Conservation (phyloP, 2,797 vertebrate species). For the Cynopterus sphinx region DNA sequence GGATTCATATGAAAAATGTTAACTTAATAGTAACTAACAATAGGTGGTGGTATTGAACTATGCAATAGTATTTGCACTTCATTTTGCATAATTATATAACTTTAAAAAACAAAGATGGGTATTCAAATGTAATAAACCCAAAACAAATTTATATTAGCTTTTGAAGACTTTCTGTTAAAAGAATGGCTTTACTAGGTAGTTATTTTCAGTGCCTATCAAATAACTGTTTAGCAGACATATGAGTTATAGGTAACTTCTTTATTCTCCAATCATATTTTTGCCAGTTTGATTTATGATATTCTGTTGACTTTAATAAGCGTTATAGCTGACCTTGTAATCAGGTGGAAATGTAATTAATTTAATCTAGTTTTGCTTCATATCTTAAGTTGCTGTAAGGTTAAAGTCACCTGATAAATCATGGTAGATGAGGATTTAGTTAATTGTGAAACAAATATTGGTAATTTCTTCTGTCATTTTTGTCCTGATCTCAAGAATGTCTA, state of each 20-base stretch:
- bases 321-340: constrained; percentile 25
- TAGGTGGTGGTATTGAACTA: neutral
- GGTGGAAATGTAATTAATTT: neutral
- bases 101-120: neutral
- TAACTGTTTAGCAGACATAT: constrained; percentile 15
- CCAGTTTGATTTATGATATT: constrained; percentile 32
- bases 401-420: neutral
- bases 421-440: neutral
- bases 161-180: constrained; percentile 27
- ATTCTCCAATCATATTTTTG: neutral
- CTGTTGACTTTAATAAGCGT: constrained; percentile 10
- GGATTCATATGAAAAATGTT: neutral
- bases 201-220: neutral
- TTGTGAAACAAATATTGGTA: constrained; percentile 6
- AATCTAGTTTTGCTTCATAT: neutral
- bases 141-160: constrained; percentile 33
- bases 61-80: neutral
- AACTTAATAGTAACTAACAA: neutral
- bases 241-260: constrained; percentile 33
- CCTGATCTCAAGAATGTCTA: constrained; percentile 18
- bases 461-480: constrained; percentile 34
- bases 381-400: neutral
- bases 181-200: neutral
- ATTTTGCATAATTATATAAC: neutral
- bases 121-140: neutral